A percentile compares a stretch with the other conserved stretches of the same genome.
These are phyloP conservation scores for Stratiomys singularior DNA, from an alignment of 2,888 invertebrate genomes.

Conservation along the genomic window DNA sequence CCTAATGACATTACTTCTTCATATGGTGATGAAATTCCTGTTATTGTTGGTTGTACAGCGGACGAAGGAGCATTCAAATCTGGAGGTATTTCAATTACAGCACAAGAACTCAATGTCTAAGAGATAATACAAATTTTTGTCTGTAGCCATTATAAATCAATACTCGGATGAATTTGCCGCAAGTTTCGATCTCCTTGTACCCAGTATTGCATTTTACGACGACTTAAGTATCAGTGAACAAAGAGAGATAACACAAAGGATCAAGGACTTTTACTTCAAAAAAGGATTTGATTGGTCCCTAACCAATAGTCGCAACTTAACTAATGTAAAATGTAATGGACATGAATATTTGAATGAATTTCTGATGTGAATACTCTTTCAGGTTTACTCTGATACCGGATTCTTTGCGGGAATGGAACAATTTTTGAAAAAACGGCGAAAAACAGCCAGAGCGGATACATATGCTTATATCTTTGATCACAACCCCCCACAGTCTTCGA, in stretches of 20 bases:
- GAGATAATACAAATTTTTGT: neutral
- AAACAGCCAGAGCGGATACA: neutral
- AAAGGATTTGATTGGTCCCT: neutral
- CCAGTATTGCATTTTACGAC: neutral
- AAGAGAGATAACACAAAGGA: neutral
- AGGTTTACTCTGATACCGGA: neutral
- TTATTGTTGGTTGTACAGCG: slow-evolving; percentile 3
- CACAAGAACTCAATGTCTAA: too few species aligned
- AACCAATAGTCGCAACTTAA: neutral
- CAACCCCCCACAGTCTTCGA: neutral
- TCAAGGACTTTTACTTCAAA: neutral
- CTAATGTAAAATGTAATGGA: neutral
- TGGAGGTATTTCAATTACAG: neutral
- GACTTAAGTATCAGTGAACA: neutral
- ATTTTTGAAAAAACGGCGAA: neutral
- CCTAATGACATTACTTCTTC: neutral
- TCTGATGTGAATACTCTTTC: slow-evolving; percentile 47
- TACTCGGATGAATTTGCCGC: neutral
- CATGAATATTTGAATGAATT: slow-evolving; percentile 8
- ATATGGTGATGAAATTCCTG: neutral
- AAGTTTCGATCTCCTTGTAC: neutral
- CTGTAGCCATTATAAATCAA: neutral
- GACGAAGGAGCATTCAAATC: neutral
- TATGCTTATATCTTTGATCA: slow-evolving; percentile 8
- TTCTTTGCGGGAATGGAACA: neutral